Percentiles rank a stretch among this genome's conserved stretches.
These are phyloP conservation scores for Pinctada fucata DNA, from an alignment of 2,888 invertebrate genomes.

Conservation along the genomic window DNA sequence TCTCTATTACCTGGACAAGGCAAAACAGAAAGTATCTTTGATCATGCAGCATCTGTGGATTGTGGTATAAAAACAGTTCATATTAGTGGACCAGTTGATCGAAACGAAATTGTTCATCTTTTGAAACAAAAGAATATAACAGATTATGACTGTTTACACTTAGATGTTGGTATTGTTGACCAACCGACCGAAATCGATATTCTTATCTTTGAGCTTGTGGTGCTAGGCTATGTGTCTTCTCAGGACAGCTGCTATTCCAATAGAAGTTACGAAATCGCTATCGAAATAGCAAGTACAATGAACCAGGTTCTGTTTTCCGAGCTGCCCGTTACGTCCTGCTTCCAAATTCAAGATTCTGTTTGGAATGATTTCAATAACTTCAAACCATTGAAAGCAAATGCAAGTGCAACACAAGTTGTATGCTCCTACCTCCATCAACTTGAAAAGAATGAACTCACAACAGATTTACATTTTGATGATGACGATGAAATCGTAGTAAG, in stretches of 20 bases:
- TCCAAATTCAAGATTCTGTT: neutral
- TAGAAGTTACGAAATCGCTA: neutral
- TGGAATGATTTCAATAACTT: neutral
- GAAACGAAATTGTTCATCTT: neutral
- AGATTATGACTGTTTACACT: neutral
- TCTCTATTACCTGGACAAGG: constrained; percentile 1
- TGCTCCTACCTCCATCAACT: neutral
- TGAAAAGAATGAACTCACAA: neutral
- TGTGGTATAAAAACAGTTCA: neutral
- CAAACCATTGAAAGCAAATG: neutral
- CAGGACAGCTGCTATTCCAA: neutral
- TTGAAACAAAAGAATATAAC: neutral
- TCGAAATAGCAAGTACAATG: neutral
- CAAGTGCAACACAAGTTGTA: neutral
- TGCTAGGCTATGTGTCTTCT: neutral
- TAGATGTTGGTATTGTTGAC: neutral
- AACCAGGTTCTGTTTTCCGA: neutral
- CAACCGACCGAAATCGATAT: neutral
- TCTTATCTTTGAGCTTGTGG: neutral
- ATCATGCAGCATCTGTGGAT: neutral
- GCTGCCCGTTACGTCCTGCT: neutral
- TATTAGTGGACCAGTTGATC: neutral
- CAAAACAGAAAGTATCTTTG: constrained; percentile 1
- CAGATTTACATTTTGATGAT: neutral
- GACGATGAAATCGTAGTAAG: neutral